Conservation (phyloP, 2,113 vertebrate genomes). For the Centropus bengalensis region DNA sequence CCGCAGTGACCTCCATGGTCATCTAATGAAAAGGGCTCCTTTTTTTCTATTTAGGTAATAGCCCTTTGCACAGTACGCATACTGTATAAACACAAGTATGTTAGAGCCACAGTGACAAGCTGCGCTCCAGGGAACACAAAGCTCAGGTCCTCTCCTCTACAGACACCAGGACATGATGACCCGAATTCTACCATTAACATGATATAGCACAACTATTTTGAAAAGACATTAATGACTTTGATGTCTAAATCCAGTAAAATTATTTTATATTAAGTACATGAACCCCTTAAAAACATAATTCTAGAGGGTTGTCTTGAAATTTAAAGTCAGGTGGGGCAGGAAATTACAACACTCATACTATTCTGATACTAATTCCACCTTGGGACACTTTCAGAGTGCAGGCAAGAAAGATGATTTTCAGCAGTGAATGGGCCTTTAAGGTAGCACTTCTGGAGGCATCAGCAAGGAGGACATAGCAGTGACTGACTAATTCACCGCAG, state of each 20-base stretch:
- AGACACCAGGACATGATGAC: not conserved
- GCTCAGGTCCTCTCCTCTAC: not conserved
- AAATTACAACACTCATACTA: not conserved
- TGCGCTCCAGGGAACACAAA: not conserved
- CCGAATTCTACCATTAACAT: not conserved
- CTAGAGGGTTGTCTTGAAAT: not conserved
- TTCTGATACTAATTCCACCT: not conserved
- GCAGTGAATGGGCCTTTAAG: not conserved
- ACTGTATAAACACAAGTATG: not conserved
- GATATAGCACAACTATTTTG: not conserved
- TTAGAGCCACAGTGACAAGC: not conserved
- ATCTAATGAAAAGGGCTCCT: not conserved
- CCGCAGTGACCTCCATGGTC: no score
- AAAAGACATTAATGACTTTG: not conserved
- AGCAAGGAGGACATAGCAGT: not conserved
- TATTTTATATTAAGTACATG: not conserved
- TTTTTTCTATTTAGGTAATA: not conserved
- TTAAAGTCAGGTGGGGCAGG: not conserved
- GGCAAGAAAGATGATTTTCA: not conserved
- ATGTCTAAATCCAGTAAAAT: not conserved
- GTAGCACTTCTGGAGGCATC: not conserved
- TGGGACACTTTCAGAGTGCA: not conserved
- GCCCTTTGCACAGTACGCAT: not conserved
- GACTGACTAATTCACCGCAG: not conserved
- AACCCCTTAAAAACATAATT: not conserved